A percentile compares a stretch with the other conserved stretches of the same genome.
Conservation (phyloP, 2,888 invertebrate species). For the Penaeus monodon region DNA sequence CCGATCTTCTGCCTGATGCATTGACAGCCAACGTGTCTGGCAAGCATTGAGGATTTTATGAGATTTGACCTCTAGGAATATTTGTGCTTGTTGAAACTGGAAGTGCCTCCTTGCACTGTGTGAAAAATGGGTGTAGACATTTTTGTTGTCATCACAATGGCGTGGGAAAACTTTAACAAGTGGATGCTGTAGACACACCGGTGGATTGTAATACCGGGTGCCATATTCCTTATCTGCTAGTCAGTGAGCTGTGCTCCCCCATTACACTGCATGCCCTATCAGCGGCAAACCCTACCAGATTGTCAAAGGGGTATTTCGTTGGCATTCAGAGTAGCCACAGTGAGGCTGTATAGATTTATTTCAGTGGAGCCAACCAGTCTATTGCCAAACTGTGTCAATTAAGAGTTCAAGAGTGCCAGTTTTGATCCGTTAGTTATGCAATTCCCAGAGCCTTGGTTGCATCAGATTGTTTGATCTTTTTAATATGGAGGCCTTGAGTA, state of each 20-base stretch:
- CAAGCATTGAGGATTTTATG: constrained; percentile 33
- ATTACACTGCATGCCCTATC: constrained; percentile 35
- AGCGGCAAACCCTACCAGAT: constrained; percentile 30
- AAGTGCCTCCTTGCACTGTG: constrained; percentile 34
- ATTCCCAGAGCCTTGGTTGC: too few relatives aligned
- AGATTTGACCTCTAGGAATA: constrained; percentile 19
- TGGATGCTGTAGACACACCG: constrained; percentile 23
- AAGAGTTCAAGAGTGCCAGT: constrained; percentile 1
- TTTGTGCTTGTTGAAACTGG: constrained; percentile 6
- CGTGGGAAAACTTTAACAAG: constrained; percentile 19
- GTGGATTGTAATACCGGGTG: constrained; percentile 1
- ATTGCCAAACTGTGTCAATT: neutral
- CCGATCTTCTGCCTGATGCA: constrained; percentile 21
- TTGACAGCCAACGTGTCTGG: constrained; percentile 19
- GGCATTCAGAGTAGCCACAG: neutral
- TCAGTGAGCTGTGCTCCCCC: constrained; percentile 24
- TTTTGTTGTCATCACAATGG: constrained; percentile 10
- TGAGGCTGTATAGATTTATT: constrained; percentile 2
- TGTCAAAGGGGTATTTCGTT: constrained; percentile 21
- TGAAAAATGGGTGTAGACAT: constrained; percentile 28
- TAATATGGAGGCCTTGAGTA: too few relatives aligned
- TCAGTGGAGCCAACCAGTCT: constrained; percentile 10
- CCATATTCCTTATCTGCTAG: constrained; percentile 2
- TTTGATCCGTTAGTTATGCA: neutral
- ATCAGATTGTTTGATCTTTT: too few relatives aligned